Conservation (phyloP, 2,888 invertebrate genomes). For the Diplazon laetatorius region DNA sequence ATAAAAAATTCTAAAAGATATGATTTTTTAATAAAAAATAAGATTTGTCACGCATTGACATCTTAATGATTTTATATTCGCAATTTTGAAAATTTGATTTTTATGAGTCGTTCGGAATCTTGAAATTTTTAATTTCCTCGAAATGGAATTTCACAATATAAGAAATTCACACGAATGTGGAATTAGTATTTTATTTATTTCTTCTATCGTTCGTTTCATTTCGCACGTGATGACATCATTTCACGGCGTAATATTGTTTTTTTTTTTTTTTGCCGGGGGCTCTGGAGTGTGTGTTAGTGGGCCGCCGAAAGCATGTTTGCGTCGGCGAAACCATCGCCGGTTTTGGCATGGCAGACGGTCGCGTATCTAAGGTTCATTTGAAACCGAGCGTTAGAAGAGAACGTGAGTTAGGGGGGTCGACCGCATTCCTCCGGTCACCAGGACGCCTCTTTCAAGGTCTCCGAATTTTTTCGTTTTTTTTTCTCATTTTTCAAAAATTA, state of each 20-base stretch:
- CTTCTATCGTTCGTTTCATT: no score
- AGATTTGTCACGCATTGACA: no score
- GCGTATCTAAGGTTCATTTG: constrained; percentile 51
- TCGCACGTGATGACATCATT: background rate
- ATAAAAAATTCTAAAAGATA: no score
- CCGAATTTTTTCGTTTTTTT: background rate
- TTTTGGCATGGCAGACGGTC: constrained; percentile 45
- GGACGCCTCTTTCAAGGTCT: constrained; percentile 40
- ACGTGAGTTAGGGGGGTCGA: constrained; percentile 53
- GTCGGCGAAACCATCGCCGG: background rate
- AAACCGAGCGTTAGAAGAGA: constrained; percentile 68
- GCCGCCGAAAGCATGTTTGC: no score
- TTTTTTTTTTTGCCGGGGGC: background rate
- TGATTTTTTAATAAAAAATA: no score
- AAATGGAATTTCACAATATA: no score
- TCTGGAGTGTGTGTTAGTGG: constrained; percentile 27
- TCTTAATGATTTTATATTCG: no score
- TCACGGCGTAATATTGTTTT: background rate
- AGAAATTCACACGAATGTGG: background rate
- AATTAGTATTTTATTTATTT: no score
- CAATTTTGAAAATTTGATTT: no score
- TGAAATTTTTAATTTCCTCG: no score
- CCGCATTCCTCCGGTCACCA: constrained; percentile 67
- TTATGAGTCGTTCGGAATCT: no score
- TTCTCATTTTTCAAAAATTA: background rate